Evolutionary conservation across 2,888 invertebrate genomes (phyloP).

Genomic region (Cantharis rufa): DNA sequence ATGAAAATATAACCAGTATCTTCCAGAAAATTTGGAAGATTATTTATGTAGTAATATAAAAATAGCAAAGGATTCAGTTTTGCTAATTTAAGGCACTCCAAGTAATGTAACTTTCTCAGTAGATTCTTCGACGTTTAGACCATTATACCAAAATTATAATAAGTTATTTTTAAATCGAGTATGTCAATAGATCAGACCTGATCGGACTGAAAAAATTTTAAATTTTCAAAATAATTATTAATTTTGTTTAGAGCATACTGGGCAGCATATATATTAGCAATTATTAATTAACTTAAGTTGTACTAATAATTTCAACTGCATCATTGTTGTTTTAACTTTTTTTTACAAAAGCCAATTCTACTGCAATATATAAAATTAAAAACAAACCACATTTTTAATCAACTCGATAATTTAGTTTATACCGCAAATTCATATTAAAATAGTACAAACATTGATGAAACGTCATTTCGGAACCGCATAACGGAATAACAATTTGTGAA

Average conservation of each 20-base stretch:
- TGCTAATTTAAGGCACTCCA: no score
- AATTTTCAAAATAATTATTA: not conserved
- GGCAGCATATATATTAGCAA: not conserved
- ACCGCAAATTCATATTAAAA: constrained; percentile 43
- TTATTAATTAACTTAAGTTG: not conserved
- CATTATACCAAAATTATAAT: no score
- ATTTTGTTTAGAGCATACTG: not conserved
- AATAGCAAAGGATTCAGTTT: no score
- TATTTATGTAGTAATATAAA: no score
- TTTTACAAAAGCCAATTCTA: not conserved
- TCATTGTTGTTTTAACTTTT: not conserved
- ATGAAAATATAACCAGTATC: no score
- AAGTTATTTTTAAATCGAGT: no score
- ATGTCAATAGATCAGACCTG: no score
- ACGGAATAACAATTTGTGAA: constrained; percentile 26
- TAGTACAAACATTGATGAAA: constrained; percentile 42
- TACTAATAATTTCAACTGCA: not conserved
- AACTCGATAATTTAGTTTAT: constrained; percentile 40
- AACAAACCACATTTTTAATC: constrained; percentile 43
- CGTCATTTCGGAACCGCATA: constrained; percentile 41
- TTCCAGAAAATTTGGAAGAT: no score
- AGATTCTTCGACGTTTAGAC: no score
- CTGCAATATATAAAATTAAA: not conserved
- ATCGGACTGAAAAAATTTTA: not conserved
- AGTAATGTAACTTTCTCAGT: no score